These are phyloP conservation scores for Platypus cylindrus DNA, from an alignment of 2,888 invertebrate genomes.

Conservation along the genomic window DNA sequence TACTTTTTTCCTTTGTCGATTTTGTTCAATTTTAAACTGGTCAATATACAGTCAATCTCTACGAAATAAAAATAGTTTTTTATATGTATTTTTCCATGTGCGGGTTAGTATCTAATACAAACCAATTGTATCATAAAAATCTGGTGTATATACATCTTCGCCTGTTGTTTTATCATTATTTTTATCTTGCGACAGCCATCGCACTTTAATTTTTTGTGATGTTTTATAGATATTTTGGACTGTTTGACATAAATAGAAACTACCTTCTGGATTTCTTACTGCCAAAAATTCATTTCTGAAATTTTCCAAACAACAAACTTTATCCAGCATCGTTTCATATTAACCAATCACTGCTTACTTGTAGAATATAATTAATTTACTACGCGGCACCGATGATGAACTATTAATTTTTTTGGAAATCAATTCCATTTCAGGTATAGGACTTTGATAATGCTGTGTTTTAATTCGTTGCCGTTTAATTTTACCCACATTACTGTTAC, in stretches of 20 bases:
- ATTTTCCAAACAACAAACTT: slow-evolving; percentile 3
- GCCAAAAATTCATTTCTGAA: slow-evolving; percentile 76
- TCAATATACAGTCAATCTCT: slow-evolving; percentile 82
- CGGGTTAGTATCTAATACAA: slow-evolving; percentile 14
- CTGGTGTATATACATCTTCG: slow-evolving; percentile 72
- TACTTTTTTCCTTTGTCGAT: slow-evolving; percentile 55
- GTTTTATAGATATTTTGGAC: slow-evolving; percentile 83
- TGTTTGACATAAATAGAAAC: slow-evolving; percentile 79
- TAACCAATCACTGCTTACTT: slow-evolving; percentile 59
- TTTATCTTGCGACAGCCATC: slow-evolving; percentile 77
- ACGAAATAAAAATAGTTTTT: too few relatives aligned
- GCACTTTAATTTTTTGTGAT: slow-evolving; percentile 73
- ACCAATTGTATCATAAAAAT: slow-evolving; percentile 83
- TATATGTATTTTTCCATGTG: slow-evolving; percentile 15
- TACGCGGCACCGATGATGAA: slow-evolving; percentile 44
- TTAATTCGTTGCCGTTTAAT: slow-evolving; percentile 47
- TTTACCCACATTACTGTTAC: slow-evolving; percentile 30
- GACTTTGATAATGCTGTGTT: slow-evolving; percentile 74
- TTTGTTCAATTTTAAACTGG: slow-evolving; percentile 66
- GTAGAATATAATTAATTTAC: slow-evolving; percentile 72
- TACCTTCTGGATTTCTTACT: slow-evolving; percentile 79
- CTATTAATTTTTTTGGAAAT: slow-evolving; percentile 49
- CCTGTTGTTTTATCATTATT: slow-evolving; percentile 43
- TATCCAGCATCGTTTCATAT: too few relatives aligned
- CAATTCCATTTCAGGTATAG: slow-evolving; percentile 63